Evolutionary conservation across 2,113 vertebrate species (phyloP).

Genomic region (Rhipidura dahli): DNA sequence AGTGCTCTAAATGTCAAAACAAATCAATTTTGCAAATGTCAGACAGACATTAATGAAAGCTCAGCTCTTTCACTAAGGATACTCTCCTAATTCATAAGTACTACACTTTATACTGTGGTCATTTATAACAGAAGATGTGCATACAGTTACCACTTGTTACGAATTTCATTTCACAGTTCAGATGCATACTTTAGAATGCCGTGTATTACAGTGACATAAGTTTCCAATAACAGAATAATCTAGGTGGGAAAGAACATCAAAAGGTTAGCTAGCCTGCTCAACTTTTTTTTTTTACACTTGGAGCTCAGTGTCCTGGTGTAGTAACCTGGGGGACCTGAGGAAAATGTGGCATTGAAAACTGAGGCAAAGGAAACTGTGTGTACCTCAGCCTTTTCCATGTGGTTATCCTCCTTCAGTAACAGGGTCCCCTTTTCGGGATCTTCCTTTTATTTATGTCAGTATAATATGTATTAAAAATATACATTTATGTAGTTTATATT

Average conservation of each 20-base stretch:
- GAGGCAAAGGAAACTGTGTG: not conserved
- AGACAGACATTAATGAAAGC: slow-evolving; percentile 60
- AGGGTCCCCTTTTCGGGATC: not conserved
- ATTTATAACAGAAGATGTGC: not conserved
- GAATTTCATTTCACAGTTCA: not conserved
- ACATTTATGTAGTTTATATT: not conserved
- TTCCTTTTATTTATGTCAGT: not conserved
- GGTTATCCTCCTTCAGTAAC: not conserved
- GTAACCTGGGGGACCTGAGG: not conserved
- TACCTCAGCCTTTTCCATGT: not conserved
- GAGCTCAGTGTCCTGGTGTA: not conserved
- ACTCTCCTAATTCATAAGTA: slow-evolving; percentile 44
- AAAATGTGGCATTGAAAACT: not conserved
- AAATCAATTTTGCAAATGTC: slow-evolving; percentile 79
- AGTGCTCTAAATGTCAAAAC: slow-evolving; percentile 75
- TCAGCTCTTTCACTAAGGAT: slow-evolving; percentile 16
- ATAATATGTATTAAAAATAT: not conserved
- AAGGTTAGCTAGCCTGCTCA: not conserved
- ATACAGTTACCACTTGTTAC: not conserved
- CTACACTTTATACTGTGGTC: not conserved
- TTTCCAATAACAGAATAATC: not conserved
- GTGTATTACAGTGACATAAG: not conserved
- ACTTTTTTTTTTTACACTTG: not conserved
- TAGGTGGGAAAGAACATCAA: not conserved
- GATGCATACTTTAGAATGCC: not conserved